Evolutionary conservation across 2,888 invertebrate species (phyloP), one percentile per base, ranked within the genome.

Genomic region (Agrochola lychnidis): DNA sequence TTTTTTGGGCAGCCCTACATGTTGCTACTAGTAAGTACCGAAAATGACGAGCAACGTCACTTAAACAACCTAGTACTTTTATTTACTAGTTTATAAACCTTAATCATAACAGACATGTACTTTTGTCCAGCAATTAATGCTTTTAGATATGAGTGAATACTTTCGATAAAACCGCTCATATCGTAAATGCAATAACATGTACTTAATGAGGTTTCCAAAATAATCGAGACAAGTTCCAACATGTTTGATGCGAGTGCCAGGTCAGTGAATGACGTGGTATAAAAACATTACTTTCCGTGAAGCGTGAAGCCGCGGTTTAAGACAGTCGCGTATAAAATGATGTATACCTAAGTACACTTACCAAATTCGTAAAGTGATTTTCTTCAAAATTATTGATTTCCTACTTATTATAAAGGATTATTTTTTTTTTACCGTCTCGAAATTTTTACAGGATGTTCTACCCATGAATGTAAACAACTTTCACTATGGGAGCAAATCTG

Each of bases 141-240:
- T 48, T 53, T n/a, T 42, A 36, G 67, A 83, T 79, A 62, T 64
- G 19, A 61, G 22, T 57, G 40, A 59, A 56, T 57, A 61, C 48
- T 70, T 66, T 56, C n/a, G 79, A 81, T 81, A 79, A 81, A 70
- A 51, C 53, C 64, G 42, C 40, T 56, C 78, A 25, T 70, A 82
- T 81, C 67, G 14, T 68, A 59, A 83, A 68, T 56, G 70, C 63
- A 70, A 68, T 45, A 70, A 68, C 25, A 72, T 63, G 45, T 62
- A 80, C 67, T 19, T 61, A 77, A 64, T 62, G 66, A 64, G 61
- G 62, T 82, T 79, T 76, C 79, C 83, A 76, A 78, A 87, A 79
- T 73, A 59, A 72, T 68, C 57, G 10, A 36, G 45, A 87, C 86
- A 73, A 59, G 86, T 86, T 76, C 62, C 53, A 79, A 87, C 86